Conservation (phyloP, 2,113 vertebrate species). For the Lophius piscatorius region DNA sequence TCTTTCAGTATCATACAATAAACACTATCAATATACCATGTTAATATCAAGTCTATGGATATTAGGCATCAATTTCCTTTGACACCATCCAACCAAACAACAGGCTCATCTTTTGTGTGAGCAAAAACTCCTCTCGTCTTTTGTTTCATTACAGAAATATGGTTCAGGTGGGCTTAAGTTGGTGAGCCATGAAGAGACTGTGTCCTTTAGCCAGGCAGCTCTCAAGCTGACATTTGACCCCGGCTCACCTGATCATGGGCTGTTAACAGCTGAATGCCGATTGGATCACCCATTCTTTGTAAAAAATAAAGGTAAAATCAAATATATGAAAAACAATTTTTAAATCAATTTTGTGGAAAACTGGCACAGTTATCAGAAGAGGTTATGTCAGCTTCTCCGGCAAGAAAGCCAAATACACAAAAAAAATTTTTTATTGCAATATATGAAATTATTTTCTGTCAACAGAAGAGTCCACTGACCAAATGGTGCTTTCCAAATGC, state of each 20-base stretch:
- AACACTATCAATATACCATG: too few species aligned
- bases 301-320: conserved; percentile 92
- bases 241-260: conserved; percentile 88
- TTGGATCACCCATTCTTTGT: conserved; percentile 98
- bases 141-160: conserved; percentile 81
- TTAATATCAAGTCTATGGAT: too few species aligned
- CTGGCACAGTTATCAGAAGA: too few species aligned
- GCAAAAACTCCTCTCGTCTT: not conserved
- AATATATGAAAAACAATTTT: not conserved
- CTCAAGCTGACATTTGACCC: conserved; percentile 97
- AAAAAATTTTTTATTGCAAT: not conserved
- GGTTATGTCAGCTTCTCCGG: too few species aligned
- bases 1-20: too few species aligned
- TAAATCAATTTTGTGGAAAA: not conserved
- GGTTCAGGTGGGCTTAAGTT: conserved; percentile 93
- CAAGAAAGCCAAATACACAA: not conserved
- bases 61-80: not conserved
- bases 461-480: conserved; percentile 2
- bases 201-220: conserved; percentile 93
- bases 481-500: conserved; percentile 1
- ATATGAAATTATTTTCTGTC: not conserved
- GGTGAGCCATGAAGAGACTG: conserved; percentile 91
- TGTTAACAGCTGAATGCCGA: conserved; percentile 94
- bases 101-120: not conserved
- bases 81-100: too few species aligned